Conservation (phyloP, 2,888 invertebrate species). For the Gnatocerus cornutus region DNA sequence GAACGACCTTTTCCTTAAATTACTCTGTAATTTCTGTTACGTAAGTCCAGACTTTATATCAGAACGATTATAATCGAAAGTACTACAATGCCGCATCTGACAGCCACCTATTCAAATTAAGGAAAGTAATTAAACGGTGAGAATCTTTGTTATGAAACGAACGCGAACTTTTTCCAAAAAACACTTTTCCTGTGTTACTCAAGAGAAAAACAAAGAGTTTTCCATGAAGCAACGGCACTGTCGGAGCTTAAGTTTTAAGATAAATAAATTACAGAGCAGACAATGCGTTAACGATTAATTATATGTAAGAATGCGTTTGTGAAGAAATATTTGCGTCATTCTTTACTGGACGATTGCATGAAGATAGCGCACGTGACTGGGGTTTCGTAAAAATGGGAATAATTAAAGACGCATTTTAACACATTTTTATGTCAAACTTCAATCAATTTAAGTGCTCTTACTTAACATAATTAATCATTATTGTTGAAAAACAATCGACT, state of each 20-base stretch:
- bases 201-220: conserved; percentile 15
- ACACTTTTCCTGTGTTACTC: conserved; percentile 18
- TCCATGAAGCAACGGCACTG: neutral
- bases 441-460: too few relatives aligned
- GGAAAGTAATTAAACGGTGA: conserved; percentile 35
- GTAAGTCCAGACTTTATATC: conserved; percentile 27
- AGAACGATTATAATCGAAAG: conserved; percentile 33
- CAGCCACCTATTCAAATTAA: conserved; percentile 22
- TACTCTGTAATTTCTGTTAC: conserved; percentile 32
- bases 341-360: conserved; percentile 10
- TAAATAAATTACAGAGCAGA: conserved; percentile 14
- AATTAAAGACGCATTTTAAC: neutral
- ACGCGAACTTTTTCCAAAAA: conserved; percentile 31
- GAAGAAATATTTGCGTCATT: conserved; percentile 26
- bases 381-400: conserved; percentile 18
- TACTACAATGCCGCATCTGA: conserved; percentile 32
- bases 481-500: too few relatives aligned
- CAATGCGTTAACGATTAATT: conserved; percentile 28
- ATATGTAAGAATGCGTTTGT: conserved; percentile 18
- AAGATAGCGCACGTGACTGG: conserved; percentile 7
- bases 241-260: neutral
- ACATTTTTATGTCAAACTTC: too few relatives aligned
- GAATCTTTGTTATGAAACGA: conserved; percentile 27
- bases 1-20: conserved; percentile 37
- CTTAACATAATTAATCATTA: too few relatives aligned